Conservation (phyloP, 23 tunicate genomes). For the Styela plicata region DNA sequence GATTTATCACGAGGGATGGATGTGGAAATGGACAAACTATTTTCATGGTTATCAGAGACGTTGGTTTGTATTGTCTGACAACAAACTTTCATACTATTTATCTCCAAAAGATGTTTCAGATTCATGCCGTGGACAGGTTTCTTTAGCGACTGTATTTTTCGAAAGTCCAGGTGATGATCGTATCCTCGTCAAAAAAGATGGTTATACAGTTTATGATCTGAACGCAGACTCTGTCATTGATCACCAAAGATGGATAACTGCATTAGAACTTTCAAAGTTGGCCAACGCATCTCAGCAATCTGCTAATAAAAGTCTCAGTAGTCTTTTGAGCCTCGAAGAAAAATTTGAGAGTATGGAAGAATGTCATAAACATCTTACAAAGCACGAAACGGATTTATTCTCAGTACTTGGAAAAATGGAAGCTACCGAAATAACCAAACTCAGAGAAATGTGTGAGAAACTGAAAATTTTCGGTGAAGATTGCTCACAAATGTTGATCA, state of each 20-base stretch:
- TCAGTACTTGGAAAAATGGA: conserved; percentile 67
- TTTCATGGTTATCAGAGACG: conserved; percentile 96
- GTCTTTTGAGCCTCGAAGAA: conserved; percentile 37
- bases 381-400: conserved; percentile 80
- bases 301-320: neutral
- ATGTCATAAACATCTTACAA: conserved; percentile 77
- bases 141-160: neutral
- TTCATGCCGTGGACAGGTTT: conserved; percentile 51
- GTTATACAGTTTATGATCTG: neutral
- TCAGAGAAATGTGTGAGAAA: conserved; percentile 45
- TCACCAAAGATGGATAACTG: neutral
- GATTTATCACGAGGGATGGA: conserved; percentile 60
- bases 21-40: conserved; percentile 99
- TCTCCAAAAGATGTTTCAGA: conserved; percentile 92
- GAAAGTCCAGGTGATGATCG: neutral
- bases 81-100: conserved; percentile 77
- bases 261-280: neutral
- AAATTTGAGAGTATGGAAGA: conserved; percentile 82
- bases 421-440: conserved; percentile 12
- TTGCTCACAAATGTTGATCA: conserved; percentile 75
- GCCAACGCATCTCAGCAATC: neutral
- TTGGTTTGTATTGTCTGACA: conserved; percentile 96
- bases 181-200: neutral
- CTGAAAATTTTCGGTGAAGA: conserved; percentile 72
- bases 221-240: neutral